Conservation (phyloP, 37 sponge, comb jelly and placozoan species). For the Chondrosia reniformis region DNA sequence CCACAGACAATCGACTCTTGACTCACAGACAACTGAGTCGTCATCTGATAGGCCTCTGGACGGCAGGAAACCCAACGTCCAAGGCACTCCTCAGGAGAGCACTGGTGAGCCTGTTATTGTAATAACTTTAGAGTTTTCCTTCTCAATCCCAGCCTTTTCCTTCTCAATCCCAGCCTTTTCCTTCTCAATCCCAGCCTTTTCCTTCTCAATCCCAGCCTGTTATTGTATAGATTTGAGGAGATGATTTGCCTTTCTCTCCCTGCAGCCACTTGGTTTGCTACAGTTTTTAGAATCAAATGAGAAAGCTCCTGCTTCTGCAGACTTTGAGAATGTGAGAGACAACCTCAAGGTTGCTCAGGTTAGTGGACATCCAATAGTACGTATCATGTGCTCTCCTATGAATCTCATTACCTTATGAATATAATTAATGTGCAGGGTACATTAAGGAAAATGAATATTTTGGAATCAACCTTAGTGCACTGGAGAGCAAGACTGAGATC, state of each 20-base stretch:
- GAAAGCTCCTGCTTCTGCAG: constrained; percentile 68
- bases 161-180: too few species aligned
- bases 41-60: constrained; percentile 90
- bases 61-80: constrained; percentile 82
- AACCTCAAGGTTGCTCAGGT: constrained; percentile 89
- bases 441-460: constrained; percentile 36
- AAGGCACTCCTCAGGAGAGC: constrained; percentile 76
- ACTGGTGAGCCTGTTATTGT: constrained; percentile 73
- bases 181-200: too few species aligned
- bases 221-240: too few species aligned
- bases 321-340: constrained; percentile 89
- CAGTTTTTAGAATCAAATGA: constrained; percentile 73
- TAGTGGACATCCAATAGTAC: neutral
- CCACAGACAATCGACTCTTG: constrained; percentile 83
- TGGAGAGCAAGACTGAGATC: constrained; percentile 86
- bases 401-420: neutral
- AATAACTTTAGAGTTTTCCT: too few species aligned
- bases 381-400: neutral
- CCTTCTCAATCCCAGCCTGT: too few species aligned
- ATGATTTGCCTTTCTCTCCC: neutral
- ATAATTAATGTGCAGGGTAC: constrained; percentile 29
- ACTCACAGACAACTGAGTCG: constrained; percentile 93
- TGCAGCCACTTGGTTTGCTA: constrained; percentile 84
- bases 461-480: constrained; percentile 87
- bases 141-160: too few species aligned